phyloP scores from a whole-genome alignment of 2,888 invertebrate genomes.

The Celastrina argiolus region DNA sequence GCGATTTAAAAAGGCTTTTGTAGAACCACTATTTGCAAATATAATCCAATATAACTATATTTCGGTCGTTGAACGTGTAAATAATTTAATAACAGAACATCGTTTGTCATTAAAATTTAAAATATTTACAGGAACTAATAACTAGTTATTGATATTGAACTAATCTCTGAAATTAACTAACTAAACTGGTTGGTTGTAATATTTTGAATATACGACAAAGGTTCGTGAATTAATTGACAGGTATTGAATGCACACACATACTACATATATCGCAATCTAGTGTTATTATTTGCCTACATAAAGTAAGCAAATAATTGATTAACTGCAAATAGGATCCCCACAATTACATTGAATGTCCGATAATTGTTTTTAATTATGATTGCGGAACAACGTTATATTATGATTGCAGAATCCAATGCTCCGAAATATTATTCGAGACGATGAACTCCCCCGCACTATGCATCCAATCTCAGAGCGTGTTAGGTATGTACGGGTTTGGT shows the following conservation, averaged over 20 bases:
- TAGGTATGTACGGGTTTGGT: slow-evolving; percentile 59
- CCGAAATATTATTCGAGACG: slow-evolving; percentile 61
- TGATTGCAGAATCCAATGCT: slow-evolving; percentile 52
- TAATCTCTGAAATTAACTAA: too few species aligned
- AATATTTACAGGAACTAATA: not conserved
- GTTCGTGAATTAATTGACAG: too few species aligned
- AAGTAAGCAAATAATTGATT: too few species aligned
- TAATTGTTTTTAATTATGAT: not conserved
- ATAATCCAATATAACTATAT: not conserved
- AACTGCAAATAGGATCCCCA: too few species aligned
- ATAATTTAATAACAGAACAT: not conserved
- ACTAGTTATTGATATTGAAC: too few species aligned
- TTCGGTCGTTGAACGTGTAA: not conserved
- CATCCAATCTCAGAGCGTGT: slow-evolving; percentile 51
- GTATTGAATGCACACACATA: too few species aligned
- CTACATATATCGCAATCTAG: too few species aligned
- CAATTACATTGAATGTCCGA: not conserved
- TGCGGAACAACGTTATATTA: not conserved
- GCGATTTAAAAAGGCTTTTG: too few species aligned
- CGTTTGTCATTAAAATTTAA: not conserved
- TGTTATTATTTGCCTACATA: too few species aligned
- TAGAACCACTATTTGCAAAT: not conserved
- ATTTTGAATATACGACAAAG: too few species aligned
- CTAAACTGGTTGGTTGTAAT: too few species aligned
- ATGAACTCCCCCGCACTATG: slow-evolving; percentile 56